phyloP scores from a whole-genome alignment of 2,888 invertebrate species.

The Harpalus rubripes region DNA sequence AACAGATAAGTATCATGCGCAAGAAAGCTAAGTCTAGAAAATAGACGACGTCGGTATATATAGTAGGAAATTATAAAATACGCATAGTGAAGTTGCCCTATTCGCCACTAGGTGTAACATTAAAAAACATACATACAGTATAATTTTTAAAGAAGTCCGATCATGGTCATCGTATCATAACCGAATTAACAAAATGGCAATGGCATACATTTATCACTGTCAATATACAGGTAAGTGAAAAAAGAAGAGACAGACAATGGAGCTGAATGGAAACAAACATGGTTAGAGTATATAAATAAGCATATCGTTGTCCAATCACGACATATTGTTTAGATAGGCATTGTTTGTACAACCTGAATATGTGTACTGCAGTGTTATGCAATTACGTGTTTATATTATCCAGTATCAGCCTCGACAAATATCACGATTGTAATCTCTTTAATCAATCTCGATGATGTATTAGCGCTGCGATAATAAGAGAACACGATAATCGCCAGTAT shows the following conservation, averaged over 20 bases:
- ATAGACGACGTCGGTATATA: no score
- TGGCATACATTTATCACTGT: no score
- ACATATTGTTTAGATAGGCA: constrained; percentile 51
- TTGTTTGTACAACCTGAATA: constrained; percentile 41
- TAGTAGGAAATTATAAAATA: no score
- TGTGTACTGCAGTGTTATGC: constrained; percentile 39
- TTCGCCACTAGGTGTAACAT: no score
- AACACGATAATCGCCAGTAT: neutral
- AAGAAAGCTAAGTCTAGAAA: no score
- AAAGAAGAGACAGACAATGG: neutral
- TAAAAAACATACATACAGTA: no score
- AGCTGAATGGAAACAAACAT: neutral
- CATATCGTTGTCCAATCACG: constrained; percentile 47
- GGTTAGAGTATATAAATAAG: constrained; percentile 44
- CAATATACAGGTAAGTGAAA: no score
- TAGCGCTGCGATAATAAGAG: constrained; percentile 4
- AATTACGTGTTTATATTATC: constrained; percentile 49
- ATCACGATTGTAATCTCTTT: constrained; percentile 43
- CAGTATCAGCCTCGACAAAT: constrained; percentile 41
- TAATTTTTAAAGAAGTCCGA: no score
- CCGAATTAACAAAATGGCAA: no score
- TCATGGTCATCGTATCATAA: no score
- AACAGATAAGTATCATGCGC: no score
- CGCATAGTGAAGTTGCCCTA: no score
- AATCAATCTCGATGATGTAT: constrained; percentile 45